phyloP scores from a whole-genome alignment of 2,113 vertebrate genomes.

The Axis porcinus region DNA sequence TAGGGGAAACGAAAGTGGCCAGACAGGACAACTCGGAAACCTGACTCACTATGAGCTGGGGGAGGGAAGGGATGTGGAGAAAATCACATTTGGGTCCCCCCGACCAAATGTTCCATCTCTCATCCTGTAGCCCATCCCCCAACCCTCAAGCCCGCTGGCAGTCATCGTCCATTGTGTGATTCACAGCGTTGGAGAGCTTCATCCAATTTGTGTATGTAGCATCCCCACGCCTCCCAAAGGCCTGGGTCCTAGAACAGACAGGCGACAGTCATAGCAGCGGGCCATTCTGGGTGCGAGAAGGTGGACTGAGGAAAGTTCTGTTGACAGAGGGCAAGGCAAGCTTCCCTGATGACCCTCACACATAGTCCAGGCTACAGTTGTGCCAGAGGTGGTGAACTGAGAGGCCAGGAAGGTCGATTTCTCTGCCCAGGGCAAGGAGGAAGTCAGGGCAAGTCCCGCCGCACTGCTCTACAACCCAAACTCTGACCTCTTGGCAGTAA shows the following conservation, averaged over 20 bases:
- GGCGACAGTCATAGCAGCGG: neutral
- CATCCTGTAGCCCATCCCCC: neutral
- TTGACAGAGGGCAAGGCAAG: neutral
- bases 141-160: neutral
- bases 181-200: neutral
- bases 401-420: neutral
- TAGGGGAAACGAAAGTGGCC: slow-evolving; percentile 71
- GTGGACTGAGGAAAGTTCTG: neutral
- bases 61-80: neutral
- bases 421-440: neutral
- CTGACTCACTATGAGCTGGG: slow-evolving; percentile 44
- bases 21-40: neutral
- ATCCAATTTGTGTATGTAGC: too few relatives aligned
- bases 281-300: neutral
- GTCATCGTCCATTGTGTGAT: too few relatives aligned
- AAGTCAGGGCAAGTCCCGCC: neutral
- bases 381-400: neutral
- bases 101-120: neutral
- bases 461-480: neutral
- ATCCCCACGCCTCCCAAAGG: neutral
- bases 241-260: neutral
- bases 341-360: neutral
- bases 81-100: neutral
- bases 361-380: neutral
- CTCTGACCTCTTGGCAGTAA: neutral